Evolutionary conservation across 1,140 invertebrate species (phyloP).

Genomic region (Globodera rostochiensis): DNA sequence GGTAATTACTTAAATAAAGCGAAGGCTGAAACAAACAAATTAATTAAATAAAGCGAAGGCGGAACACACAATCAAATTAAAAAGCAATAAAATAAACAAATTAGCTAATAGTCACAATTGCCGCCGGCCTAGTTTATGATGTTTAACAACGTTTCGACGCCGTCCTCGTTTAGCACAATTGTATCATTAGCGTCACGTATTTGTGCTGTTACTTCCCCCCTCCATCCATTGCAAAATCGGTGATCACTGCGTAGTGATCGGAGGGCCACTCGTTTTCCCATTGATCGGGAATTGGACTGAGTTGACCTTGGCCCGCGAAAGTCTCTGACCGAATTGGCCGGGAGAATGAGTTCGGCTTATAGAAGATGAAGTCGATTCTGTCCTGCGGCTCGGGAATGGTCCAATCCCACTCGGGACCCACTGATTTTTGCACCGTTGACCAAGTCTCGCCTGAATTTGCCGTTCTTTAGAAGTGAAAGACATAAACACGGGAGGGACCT

Average conservation of each 20-base stretch:
- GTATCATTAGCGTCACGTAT: neutral
- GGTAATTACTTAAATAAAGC: no score
- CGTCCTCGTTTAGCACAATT: neutral
- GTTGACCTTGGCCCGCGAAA: constrained; percentile 18
- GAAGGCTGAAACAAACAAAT: neutral
- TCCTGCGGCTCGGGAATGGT: constrained; percentile 34
- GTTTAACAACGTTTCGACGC: neutral
- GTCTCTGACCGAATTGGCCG: constrained; percentile 28
- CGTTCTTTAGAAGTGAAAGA: neutral
- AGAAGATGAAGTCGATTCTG: constrained; percentile 38
- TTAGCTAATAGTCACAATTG: neutral
- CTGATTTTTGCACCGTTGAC: constrained; percentile 32
- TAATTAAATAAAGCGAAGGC: no score
- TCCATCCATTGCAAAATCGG: constrained; percentile 26
- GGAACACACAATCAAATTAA: neutral
- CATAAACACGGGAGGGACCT: constrained; percentile 6
- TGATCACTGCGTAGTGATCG: constrained; percentile 37
- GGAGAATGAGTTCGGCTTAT: constrained; percentile 21
- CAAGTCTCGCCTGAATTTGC: constrained; percentile 5
- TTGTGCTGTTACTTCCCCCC: neutral
- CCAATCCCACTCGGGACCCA: constrained; percentile 31
- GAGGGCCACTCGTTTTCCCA: constrained; percentile 39
- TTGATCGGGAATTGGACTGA: constrained; percentile 30
- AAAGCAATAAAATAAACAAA: neutral
- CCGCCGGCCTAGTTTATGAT: neutral